Evolutionary conservation across 2,113 vertebrate genomes (phyloP).

Genomic region (Pseudorhombus dupliciocellatus): DNA sequence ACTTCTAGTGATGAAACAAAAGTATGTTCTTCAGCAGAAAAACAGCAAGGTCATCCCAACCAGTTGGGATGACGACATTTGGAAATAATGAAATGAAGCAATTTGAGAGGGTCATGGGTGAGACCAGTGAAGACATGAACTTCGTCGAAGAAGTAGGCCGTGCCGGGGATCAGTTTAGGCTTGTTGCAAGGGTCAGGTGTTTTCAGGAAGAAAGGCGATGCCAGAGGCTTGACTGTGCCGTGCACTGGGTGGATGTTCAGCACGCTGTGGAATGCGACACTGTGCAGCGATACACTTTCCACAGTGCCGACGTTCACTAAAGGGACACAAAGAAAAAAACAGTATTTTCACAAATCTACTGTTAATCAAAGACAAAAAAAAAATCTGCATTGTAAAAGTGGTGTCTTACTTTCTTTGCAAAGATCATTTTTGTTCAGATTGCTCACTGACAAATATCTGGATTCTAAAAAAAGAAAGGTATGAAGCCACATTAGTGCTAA

Average conservation of each 20-base stretch:
- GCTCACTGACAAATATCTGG: neutral
- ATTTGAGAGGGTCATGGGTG: conserved; percentile 21
- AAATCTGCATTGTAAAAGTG: neutral
- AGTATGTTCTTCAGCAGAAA: neutral
- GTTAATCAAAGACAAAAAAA: neutral
- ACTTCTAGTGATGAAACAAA: too few relatives aligned
- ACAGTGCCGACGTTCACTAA: conserved; percentile 52
- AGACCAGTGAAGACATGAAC: conserved; percentile 21
- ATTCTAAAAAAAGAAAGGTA: conserved; percentile 29
- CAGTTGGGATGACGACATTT: conserved; percentile 6
- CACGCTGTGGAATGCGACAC: conserved; percentile 26
- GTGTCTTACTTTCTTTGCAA: conserved; percentile 29
- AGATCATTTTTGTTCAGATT: conserved; percentile 7
- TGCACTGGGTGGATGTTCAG: neutral
- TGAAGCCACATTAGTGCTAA: neutral
- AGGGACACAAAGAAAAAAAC: neutral
- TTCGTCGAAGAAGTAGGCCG: conserved; percentile 34
- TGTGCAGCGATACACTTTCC: conserved; percentile 21
- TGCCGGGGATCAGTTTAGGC: conserved; percentile 32
- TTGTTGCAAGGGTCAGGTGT: conserved; percentile 2
- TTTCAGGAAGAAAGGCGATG: neutral
- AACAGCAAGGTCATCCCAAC: neutral
- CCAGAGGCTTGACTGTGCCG: neutral
- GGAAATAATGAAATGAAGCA: conserved; percentile 39
- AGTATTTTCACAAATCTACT: neutral